Conservation (phyloP, 2,888 invertebrate genomes). For the Drosophila diplacantha region DNA sequence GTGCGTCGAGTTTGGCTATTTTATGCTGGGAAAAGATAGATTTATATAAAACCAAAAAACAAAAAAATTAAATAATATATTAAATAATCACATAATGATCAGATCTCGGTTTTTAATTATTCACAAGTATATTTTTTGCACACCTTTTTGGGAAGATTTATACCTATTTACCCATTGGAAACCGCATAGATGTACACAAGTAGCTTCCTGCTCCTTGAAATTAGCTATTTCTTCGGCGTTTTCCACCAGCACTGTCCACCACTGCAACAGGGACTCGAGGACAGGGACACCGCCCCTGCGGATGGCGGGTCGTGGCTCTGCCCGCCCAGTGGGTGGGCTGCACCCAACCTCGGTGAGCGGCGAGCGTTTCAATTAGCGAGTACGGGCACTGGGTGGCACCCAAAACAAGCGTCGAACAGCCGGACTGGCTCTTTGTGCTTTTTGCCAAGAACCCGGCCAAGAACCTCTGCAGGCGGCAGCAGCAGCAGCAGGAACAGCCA, state of each 20-base stretch:
- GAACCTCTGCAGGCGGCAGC: constrained; percentile 41
- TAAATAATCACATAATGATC: too few relatives aligned
- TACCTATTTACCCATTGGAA: not conserved
- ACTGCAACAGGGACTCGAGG: not conserved
- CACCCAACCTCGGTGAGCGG: constrained; percentile 36
- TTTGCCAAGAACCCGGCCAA: constrained; percentile 53
- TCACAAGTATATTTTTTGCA: too few relatives aligned
- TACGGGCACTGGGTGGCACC: constrained; percentile 60
- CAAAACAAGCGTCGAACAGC: constrained; percentile 33
- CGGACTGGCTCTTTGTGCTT: constrained; percentile 63
- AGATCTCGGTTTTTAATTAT: too few relatives aligned
- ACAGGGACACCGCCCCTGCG: constrained; percentile 54
- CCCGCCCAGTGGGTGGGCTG: constrained; percentile 67
- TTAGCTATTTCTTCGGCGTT: not conserved
- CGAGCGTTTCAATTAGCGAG: constrained; percentile 45
- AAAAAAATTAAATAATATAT: not conserved
- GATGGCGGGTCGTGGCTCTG: constrained; percentile 42
- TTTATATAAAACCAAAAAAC: too few relatives aligned
- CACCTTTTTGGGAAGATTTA: too few relatives aligned
- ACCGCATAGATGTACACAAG: not conserved
- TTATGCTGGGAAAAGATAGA: not conserved
- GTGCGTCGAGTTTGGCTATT: not conserved
- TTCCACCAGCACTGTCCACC: constrained; percentile 4
- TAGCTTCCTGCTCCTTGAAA: too few relatives aligned
- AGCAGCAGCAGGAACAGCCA: constrained; percentile 24